These are phyloP conservation scores for Chaetodon auriga DNA, from an alignment of 2,113 vertebrate genomes.

Conservation along the genomic window DNA sequence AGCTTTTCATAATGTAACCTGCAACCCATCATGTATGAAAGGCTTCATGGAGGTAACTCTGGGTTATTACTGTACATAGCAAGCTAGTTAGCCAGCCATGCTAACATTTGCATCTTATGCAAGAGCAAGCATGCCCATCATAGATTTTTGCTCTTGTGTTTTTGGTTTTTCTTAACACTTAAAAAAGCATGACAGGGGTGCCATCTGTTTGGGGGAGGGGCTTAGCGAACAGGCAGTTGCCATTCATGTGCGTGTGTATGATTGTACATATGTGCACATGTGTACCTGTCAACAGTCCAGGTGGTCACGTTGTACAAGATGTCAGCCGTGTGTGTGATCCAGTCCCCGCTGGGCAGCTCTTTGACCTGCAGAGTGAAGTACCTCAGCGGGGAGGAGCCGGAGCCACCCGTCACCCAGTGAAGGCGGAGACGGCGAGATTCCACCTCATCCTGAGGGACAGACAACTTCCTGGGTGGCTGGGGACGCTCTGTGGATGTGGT, in stretches of 20 bases:
- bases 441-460: constrained; percentile 88
- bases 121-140: not conserved
- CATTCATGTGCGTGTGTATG: not conserved
- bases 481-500: constrained; percentile 87
- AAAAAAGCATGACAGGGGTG: too few species aligned
- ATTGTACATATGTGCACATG: not conserved
- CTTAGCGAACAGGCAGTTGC: not conserved
- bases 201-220: too few species aligned
- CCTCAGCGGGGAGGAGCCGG: constrained; percentile 91
- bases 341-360: constrained; percentile 87
- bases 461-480: constrained; percentile 89
- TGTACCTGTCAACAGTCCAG: constrained; percentile 88
- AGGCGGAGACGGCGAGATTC: constrained; percentile 87
- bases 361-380: constrained; percentile 93
- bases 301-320: constrained; percentile 89
- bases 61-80: not conserved
- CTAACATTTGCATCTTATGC: not conserved
- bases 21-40: not conserved
- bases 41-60: not conserved
- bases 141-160: not conserved
- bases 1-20: not conserved
- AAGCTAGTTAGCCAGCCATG: not conserved
- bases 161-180: not conserved
- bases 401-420: constrained; percentile 90
- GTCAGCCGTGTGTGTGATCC: constrained; percentile 90